Conservation (phyloP, 2,888 invertebrate genomes). For the Melieria picta region DNA sequence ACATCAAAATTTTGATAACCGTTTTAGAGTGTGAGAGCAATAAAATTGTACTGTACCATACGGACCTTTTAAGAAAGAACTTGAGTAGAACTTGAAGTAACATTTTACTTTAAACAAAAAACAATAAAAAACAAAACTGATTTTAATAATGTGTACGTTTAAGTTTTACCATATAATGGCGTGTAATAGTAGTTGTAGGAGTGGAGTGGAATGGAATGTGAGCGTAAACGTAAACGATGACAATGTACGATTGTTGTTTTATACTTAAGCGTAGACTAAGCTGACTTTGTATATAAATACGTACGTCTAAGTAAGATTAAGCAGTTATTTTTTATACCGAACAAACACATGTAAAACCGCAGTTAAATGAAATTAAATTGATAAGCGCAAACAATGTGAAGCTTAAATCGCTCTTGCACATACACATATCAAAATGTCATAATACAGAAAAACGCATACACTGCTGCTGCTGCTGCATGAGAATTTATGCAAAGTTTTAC, state of each 20-base stretch:
- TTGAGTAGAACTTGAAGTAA: too few species aligned
- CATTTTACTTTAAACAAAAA: too few species aligned
- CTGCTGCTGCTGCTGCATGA: too few species aligned
- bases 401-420: not conserved
- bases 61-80: too few species aligned
- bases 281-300: not conserved
- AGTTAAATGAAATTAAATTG: too few species aligned
- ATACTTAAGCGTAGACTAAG: conserved; percentile 11
- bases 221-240: conserved; percentile 10
- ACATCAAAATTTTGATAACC: conserved; percentile 6
- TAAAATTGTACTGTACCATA: not conserved
- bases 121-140: not conserved
- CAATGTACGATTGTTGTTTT: conserved; percentile 27
- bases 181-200: conserved; percentile 3
- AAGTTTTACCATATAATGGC: not conserved
- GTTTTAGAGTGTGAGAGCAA: conserved; percentile 14
- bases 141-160: not conserved
- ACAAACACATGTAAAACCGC: not conserved
- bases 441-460: not conserved
- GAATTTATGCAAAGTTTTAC: not conserved
- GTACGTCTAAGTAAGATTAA: not conserved
- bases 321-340: conserved; percentile 28
- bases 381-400: too few species aligned
- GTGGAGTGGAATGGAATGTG: conserved; percentile 12
- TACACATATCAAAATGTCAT: not conserved